Evolutionary conservation across 2,888 invertebrate species (phyloP).

Genomic region (Ormyrus nitidulus): DNA sequence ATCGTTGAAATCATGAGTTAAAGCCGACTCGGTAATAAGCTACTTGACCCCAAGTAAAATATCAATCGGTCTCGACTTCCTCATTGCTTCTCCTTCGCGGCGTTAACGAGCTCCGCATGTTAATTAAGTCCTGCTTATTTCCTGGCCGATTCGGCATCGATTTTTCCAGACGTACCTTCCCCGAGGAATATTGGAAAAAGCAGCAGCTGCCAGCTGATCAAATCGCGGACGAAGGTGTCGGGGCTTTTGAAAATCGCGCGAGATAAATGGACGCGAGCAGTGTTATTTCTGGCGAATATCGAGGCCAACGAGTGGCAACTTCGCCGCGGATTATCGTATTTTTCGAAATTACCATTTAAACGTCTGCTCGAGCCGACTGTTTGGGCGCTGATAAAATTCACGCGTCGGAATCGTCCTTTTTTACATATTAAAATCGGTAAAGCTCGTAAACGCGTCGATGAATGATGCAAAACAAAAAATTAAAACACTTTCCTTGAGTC

Average conservation of each 20-base stretch:
- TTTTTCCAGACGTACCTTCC: conserved; percentile 19
- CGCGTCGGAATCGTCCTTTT: conserved; percentile 13
- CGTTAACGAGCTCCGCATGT: conserved; percentile 15
- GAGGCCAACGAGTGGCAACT: background rate
- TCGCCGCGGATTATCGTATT: background rate
- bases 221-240: no score
- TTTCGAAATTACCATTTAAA: conserved; percentile 24
- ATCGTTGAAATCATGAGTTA: background rate
- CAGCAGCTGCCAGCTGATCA: background rate
- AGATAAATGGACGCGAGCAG: conserved; percentile 6
- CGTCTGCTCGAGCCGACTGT: background rate
- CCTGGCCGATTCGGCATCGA: background rate
- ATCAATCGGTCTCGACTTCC: conserved; percentile 1
- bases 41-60: conserved; percentile 14
- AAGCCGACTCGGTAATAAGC: background rate
- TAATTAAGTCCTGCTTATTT: conserved; percentile 35
- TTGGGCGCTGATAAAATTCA: conserved; percentile 12
- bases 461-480: conserved; percentile 6
- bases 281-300: background rate
- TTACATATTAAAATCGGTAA: conserved; percentile 24
- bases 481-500: background rate
- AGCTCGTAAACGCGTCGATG: background rate
- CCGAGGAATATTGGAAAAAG: background rate
- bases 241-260: background rate
- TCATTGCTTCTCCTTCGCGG: background rate